A percentile compares a stretch with the other conserved stretches of the same genome.
Evolutionary conservation across 2,797 vertebrate genomes (phyloP).

Genomic region (Gallinago solitaria): DNA sequence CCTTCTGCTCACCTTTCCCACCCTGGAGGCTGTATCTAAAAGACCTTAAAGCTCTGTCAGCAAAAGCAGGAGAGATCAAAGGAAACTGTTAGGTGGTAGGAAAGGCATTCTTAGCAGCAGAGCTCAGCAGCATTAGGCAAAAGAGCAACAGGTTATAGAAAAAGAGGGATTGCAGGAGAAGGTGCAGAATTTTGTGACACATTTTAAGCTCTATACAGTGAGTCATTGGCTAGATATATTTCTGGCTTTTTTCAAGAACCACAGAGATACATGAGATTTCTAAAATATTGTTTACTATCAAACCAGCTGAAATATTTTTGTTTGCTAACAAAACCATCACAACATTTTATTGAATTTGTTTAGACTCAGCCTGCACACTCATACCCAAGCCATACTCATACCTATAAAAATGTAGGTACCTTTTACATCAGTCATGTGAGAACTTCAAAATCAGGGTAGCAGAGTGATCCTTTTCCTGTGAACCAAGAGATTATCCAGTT

Average conservation of each 20-base stretch:
- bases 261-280: not conserved
- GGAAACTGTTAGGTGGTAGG: not conserved
- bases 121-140: not conserved
- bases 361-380: not conserved
- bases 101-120: not conserved
- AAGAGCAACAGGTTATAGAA: not conserved
- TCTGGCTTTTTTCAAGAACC: not conserved
- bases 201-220: not conserved
- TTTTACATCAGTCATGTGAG: rapidly evolving
- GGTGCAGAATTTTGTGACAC: not conserved
- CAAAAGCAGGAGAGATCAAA: not conserved
- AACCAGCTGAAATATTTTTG: not conserved
- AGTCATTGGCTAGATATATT: not conserved
- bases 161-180: not conserved
- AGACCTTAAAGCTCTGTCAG: not conserved
- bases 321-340: not conserved
- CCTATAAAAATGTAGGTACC: not conserved
- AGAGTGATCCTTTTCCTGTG: not conserved
- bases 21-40: not conserved
- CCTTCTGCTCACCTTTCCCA: not conserved
- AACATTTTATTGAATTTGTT: not conserved
- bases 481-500: not conserved
- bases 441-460: not conserved
- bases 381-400: not conserved
- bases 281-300: not conserved